Base-by-base conservation (phyloP, 1,140 invertebrate genomes). In the Meloidogyne floridensis region DNA sequence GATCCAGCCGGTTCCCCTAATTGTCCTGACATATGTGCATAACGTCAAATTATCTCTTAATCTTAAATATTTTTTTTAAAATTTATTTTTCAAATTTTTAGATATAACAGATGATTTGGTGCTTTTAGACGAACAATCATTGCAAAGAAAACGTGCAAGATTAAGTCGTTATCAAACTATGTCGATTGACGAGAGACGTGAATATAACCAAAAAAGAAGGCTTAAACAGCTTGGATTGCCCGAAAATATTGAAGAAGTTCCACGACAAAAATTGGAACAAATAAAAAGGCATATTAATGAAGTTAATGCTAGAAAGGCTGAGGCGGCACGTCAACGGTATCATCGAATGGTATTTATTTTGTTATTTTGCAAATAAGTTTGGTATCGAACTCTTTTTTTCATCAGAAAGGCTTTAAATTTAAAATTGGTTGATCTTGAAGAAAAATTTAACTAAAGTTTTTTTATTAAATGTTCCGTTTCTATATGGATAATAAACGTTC, bases 241-340 rank as follows among this genome's bases (percentile, higher is more conserved):
- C 32, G 85, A 87, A 43, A 84, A 86, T 13, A 87, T 79, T 42
- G 85, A 80, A 18, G 81, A 86, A 77, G 32, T 84, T 42, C 20
- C 81, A 13, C 54, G 51, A 10, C 81, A 84, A 59, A 81, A 75
- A 43, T 51, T 83, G 47, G 84, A 86, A 18, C 53, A 69, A n/a
- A 83, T 86, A 13, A 73, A 65, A 11, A 53, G 72, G 20, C 76
- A 87, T 51, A 81, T 86, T 65, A 75, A 80, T 71, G 85, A 87
- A 53, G 81, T 83, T n/a, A 86, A 86, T 75, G 86, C 85, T 18
- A 78, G 76, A 47, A 86, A 86, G 81, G 85, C 85, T 9, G 82
- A 87, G 69, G 81, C 82, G 32, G 85, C 85, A 43, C 77, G 85
- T 11, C 65, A 53, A 42, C 72, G 84, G 3, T 84, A 86, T 70